Evolutionary conservation across 2,888 invertebrate genomes (phyloP), one percentile per base, ranked within the genome.

Genomic region (Stenodera caucasica): DNA sequence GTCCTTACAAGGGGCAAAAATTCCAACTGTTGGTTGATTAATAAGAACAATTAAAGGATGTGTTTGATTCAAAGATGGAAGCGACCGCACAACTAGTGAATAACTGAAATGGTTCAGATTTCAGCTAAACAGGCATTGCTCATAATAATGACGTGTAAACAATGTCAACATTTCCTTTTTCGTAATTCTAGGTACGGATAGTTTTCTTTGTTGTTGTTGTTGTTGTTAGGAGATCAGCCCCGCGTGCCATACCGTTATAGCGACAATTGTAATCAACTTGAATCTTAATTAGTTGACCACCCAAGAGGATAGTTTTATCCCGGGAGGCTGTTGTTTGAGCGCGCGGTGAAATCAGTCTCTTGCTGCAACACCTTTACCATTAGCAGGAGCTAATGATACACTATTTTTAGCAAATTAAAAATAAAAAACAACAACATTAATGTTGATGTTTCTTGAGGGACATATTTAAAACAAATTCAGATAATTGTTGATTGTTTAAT

Each of bases 221-320:
- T n/a, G n/a, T n/a, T n/a, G n/a, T n/a, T n/a, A n/a, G 69, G 72
- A 73, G 73, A 73, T 18, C 14, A 69, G 67, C 65, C 68, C 76
- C 74, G 79, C 78, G 79, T 80, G 78, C 78, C 80, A 75, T 80
- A 81, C 80, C 79, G 79, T 79, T 80, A 80, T n/a, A n/a, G 78
- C 78, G 77, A 80, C 79, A 81, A 80, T 81, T 80, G 80, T 76
- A 81, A 81, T 81, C 81, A 80, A 77, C 76, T 76, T 80, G 81
- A 81, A 81, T 81, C 80, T 81, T 81, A 81, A 81, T 81, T 81
- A 81, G 80, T 68, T 76, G 80, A 77, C 81, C 81, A 81, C 81
- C 81, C 81, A 80, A 74, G 78, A 78, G 77, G 73, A 77, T 77
- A 77, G 78, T 76, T 78, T 77, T 75, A 77, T 75, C 76, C 75